Base-by-base conservation (phyloP, 1,140 invertebrate genomes). In the Papilio machaon region DNA sequence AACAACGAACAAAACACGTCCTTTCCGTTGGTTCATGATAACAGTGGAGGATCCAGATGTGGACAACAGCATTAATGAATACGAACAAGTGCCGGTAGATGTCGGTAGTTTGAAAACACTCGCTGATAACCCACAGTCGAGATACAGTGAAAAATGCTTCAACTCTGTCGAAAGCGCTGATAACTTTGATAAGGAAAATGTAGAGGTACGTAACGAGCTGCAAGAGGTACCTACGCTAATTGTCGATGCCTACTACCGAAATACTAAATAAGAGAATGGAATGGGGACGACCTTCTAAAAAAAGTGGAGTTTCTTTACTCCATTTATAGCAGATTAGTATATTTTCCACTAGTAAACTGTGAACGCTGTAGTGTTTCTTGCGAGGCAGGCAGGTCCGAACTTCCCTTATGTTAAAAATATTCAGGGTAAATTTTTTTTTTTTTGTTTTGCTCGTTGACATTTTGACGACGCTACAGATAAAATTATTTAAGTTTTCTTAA, bases 1-100 rank as follows among this genome's bases (percentile, higher is more conserved):
- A 43, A 82, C 90, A 6, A 84, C 73, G 3, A 85, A 88, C 35
- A 17, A 35, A 6, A 85, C 80, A 1, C 86, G 87, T 0, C 89
- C 91, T 1, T 94, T 94, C 82, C 83, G 87, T 43, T 90, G 88
- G 89, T 94, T 94, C 79, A 93, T 94, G 92, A 91, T 94, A 73
- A 94, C 93, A 1, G 91, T 89, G 0, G 93, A 94, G 58, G 90
- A 92, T 58, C 91, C 93, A 0, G 86, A 87, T 0, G 84, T 91
- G 11, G 92, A 93, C 82, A 86, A 87, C 43, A 89, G 78, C 17
- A 83, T 82, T 9, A 84, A 87, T 15, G 86, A 89, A 15, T 87
- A 87, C 67, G 82, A 86, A 0, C 82, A 85, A 3, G 81, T 86
- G 0, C 75, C 82, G 2, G 82, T 83, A 0, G 89, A 93, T 49